Evolutionary conservation across 2,797 vertebrate genomes (phyloP), one percentile per base, ranked within the genome.

Genomic region (Gymnopithys bicolor): DNA sequence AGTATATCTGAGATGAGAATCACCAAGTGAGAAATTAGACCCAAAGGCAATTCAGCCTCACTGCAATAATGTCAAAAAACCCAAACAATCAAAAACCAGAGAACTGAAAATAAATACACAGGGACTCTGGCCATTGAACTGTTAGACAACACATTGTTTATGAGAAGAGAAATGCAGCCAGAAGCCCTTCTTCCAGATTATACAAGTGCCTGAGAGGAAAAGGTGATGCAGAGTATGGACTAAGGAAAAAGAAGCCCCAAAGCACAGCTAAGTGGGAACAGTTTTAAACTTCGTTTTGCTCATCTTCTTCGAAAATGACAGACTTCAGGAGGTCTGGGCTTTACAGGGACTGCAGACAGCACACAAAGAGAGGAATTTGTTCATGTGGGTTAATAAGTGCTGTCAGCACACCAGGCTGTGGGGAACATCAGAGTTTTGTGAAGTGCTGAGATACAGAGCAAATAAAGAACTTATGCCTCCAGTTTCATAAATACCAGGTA

Each of bases 401-500:
- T 56, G 55, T 63, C 4, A 22, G 67, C 30, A 77, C 4, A 7
- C 19, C 45, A 74, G 62, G 56, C 77, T 59, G 46, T 21, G 43
- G 51, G 60, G 67, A 93, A 79, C 39, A 67, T 45, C 46, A 58
- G 85, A 80, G 69, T 35, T 89, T 88, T 16, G 2, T 28, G 52
- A 87, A 78, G 45, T 46, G 67, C 67, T 75, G 46, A 81, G 83
- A 86, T 56, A 87, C 39, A 76, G n/a, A 94, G 63, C 83, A 91
- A 93, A 94, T 80, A 80, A 88, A 93, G 74, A 97, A 91, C 46
- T 71, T 78, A 62, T 24, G 66, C 73, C 49, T 94, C 62, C 62
- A 83, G 93, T 94, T 96, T 87, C 13, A 8, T 87, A 95, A 93
- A 90, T 83, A 78, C 18, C 6, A 17, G 30, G 45, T 89, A 76